Conservation (phyloP, 2,797 vertebrate genomes). For the Triplophysa yarkandensis region DNA sequence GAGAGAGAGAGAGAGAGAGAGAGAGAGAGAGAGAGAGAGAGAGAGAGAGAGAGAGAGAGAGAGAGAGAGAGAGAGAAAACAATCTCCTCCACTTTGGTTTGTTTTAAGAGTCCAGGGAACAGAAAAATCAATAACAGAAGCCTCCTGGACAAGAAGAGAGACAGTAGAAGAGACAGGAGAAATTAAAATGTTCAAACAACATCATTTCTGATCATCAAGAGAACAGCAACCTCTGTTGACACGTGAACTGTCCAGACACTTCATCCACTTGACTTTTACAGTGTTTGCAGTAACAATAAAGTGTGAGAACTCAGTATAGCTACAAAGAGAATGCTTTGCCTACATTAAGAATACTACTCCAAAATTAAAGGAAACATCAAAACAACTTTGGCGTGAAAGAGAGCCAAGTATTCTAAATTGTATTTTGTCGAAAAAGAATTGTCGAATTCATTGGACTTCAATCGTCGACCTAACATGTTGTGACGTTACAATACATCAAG, state of each 20-base stretch:
- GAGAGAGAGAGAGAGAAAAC: constrained; percentile 47
- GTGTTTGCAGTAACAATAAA: not conserved
- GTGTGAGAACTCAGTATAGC: no score
- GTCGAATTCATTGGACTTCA: no score
- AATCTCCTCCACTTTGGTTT: constrained; percentile 59
- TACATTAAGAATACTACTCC: no score
- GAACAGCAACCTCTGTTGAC: not conserved
- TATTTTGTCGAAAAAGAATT: no score
- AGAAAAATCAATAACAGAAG: constrained; percentile 67
- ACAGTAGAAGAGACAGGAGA: constrained; percentile 19
- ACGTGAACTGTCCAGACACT: not conserved
- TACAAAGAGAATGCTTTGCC: no score
- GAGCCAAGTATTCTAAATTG: no score
- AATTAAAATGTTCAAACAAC: constrained; percentile 36
- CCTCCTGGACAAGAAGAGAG: constrained; percentile 57
- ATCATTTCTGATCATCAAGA: constrained; percentile 34
- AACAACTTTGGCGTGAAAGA: no score
- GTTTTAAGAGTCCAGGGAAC: constrained; percentile 59
- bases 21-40: constrained; percentile 29
- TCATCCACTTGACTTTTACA: not conserved
- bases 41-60: not conserved
- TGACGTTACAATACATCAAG: no score
- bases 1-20: constrained; percentile 31
- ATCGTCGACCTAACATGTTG: no score
- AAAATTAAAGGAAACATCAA: no score